Evolutionary conservation across 2,797 vertebrate species (phyloP).

Genomic region (Ceryle rudis): DNA sequence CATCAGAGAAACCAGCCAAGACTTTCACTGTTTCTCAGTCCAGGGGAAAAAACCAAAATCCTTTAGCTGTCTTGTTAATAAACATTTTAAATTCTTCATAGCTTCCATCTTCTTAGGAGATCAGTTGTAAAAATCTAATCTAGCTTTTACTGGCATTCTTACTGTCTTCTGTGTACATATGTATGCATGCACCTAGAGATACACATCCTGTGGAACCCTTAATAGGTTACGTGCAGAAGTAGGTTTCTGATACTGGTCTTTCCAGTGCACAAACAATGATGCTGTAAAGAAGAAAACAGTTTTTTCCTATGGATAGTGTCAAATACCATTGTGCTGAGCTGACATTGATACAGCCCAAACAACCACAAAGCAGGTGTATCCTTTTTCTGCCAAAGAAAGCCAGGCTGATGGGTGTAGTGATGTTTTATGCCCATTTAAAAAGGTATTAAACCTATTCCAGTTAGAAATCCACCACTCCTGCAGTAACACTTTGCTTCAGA

Average conservation of each 20-base stretch:
- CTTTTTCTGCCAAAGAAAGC: neutral
- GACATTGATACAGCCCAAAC: neutral
- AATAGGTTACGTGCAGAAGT: neutral
- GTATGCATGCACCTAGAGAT: neutral
- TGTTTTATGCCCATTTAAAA: neutral
- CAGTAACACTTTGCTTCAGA: neutral
- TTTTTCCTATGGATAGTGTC: neutral
- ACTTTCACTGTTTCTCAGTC: neutral
- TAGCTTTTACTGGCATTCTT: neutral
- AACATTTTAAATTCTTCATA: neutral
- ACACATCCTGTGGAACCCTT: neutral
- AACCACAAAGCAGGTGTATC: neutral
- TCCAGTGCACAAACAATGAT: neutral
- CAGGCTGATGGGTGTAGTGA: neutral
- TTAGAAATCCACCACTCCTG: neutral
- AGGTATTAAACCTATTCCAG: neutral
- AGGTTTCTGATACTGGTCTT: neutral
- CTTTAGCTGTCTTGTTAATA: neutral
- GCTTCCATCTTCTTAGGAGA: neutral
- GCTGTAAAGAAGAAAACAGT: neutral
- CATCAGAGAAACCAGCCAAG: neutral
- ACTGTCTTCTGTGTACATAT: neutral
- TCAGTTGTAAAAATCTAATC: neutral
- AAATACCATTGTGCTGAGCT: neutral
- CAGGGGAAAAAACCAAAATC: neutral